A percentile compares a stretch with the other conserved stretches of the same genome.
phyloP scores from a whole-genome alignment of 1,140 invertebrate species.

The Drosophila pachea region DNA sequence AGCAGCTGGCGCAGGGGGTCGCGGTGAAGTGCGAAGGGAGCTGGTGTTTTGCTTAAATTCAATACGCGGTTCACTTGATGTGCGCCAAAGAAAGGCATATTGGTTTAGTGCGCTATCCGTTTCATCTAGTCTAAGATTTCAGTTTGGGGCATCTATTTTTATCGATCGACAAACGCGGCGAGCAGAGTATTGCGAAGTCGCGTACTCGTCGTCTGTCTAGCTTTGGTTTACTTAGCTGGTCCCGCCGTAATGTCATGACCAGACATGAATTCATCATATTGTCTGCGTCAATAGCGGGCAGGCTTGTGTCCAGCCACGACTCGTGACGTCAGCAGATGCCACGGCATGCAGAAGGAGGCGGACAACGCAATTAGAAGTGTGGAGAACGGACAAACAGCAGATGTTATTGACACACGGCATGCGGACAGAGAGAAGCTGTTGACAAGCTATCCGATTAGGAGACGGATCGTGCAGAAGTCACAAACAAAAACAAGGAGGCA shows the following conservation, averaged over 20 bases:
- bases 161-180: too few species aligned
- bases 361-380: slow-evolving; percentile 32
- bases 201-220: neutral
- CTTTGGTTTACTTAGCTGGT: slow-evolving; percentile 24
- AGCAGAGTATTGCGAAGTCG: neutral
- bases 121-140: too few species aligned
- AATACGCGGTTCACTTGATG: slow-evolving; percentile 18
- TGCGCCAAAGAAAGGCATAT: neutral
- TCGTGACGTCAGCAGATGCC: slow-evolving; percentile 64
- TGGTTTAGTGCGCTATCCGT: neutral
- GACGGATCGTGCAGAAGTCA: neutral
- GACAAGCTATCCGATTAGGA: neutral
- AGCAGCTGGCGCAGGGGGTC: slow-evolving; percentile 34
- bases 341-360: slow-evolving; percentile 3
- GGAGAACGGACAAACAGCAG: slow-evolving; percentile 37
- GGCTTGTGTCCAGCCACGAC: slow-evolving; percentile 10
- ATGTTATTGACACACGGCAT: slow-evolving; percentile 42
- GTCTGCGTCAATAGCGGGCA: slow-evolving; percentile 32
- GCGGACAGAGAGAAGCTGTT: neutral
- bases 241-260: slow-evolving; percentile 57
- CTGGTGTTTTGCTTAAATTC: slow-evolving; percentile 14
- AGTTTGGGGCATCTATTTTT: too few species aligned
- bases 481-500: slow-evolving; percentile 12
- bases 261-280: slow-evolving; percentile 73
- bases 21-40: too few species aligned